Conservation (phyloP, 2,888 invertebrate genomes). For the Notodonta dromedarius region DNA sequence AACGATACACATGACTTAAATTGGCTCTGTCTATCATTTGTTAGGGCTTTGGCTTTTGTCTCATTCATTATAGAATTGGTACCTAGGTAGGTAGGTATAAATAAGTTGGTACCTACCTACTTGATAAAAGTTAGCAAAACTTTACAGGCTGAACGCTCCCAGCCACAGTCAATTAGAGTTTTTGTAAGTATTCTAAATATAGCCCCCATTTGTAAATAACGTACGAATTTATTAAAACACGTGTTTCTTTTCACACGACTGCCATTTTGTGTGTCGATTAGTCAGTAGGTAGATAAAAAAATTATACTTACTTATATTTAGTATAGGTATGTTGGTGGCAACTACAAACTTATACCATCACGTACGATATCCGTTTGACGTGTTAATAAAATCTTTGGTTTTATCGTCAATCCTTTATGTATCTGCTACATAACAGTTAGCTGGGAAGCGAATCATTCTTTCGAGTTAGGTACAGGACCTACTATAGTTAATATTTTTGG, state of each 20-base stretch:
- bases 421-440: no score
- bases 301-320: conserved; percentile 6
- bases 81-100: no score
- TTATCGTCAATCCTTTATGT: neutral
- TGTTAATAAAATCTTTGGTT: conserved; percentile 39
- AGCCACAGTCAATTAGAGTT: neutral
- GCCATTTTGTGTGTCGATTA: conserved; percentile 20
- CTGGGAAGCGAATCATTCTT: no score
- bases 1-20: conserved; percentile 39
- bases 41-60: conserved; percentile 27
- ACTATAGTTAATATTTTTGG: no score
- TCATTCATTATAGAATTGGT: neutral
- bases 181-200: neutral
- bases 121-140: neutral
- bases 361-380: conserved; percentile 40
- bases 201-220: neutral
- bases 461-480: no score
- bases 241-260: conserved; percentile 32
- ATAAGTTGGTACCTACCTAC: neutral
- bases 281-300: conserved; percentile 20
- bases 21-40: conserved; percentile 29
- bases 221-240: conserved; percentile 14
- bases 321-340: conserved; percentile 24
- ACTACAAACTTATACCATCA: conserved; percentile 32
- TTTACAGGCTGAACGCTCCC: neutral